phyloP scores from a whole-genome alignment of 2,113 vertebrate genomes.

The Marcusenius ussheri region DNA sequence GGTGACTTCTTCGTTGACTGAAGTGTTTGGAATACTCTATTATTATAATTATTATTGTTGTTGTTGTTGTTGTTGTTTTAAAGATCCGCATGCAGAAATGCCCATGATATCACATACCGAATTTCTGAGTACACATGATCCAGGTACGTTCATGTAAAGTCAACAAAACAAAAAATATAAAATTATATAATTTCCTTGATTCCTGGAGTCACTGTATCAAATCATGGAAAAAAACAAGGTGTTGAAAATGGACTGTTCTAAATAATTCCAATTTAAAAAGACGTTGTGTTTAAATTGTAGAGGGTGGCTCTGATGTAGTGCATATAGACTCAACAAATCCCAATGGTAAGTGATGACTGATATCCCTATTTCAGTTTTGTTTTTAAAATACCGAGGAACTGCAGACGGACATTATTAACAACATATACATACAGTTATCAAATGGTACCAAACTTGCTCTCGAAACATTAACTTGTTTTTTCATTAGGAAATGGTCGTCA shows the following conservation, averaged over 20 bases:
- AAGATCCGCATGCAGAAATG: slow-evolving; percentile 17
- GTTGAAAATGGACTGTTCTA: not conserved
- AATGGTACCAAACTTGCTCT: not conserved
- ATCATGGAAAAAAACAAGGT: not conserved
- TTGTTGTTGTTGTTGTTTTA: not conserved
- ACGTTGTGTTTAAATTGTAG: not conserved
- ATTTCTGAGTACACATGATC: slow-evolving; percentile 22
- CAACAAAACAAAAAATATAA: not conserved
- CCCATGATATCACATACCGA: slow-evolving; percentile 26
- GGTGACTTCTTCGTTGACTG: not conserved
- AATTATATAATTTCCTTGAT: not conserved
- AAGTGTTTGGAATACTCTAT: not conserved
- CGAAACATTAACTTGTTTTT: not conserved
- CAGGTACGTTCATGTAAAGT: slow-evolving; percentile 22
- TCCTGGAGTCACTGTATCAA: not conserved
- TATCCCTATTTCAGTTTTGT: not conserved
- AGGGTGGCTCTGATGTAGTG: not conserved
- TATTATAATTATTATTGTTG: not conserved
- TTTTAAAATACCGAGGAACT: not conserved
- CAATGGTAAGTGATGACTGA: not conserved
- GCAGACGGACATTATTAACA: not conserved
- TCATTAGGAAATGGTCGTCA: slow-evolving; percentile 52
- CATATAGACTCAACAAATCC: not conserved
- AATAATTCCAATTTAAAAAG: not conserved
- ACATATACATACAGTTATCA: not conserved